Evolutionary conservation across 2,797 vertebrate species (phyloP).

Genomic region (Thaleichthys pacificus): DNA sequence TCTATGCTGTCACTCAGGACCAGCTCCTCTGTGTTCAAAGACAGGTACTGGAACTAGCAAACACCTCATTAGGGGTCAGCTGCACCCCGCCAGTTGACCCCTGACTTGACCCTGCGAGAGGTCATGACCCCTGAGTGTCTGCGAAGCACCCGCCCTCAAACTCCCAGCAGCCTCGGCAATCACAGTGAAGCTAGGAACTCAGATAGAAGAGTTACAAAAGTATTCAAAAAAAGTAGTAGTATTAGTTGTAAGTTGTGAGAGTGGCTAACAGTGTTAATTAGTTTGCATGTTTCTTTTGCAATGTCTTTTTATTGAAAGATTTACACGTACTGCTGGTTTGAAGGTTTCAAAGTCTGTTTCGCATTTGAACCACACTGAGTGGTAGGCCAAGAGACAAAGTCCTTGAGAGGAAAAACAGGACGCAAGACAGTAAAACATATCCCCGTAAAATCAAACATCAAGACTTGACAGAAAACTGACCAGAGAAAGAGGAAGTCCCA

Average conservation of each 20-base stretch:
- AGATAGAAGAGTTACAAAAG: slow-evolving; percentile 48
- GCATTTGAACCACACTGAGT: slow-evolving; percentile 42
- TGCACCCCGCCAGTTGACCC: slow-evolving; percentile 29
- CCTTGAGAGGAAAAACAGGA: slow-evolving; percentile 46
- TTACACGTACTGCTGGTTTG: slow-evolving; percentile 56
- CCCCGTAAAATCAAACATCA: slow-evolving; percentile 23
- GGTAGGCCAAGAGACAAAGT: slow-evolving; percentile 36
- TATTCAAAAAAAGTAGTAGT: slow-evolving; percentile 46
- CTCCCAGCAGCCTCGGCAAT: slow-evolving; percentile 66
- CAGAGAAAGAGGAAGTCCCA: slow-evolving; percentile 25
- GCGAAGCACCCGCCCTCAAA: slow-evolving; percentile 47
- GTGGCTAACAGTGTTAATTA: slow-evolving; percentile 25
- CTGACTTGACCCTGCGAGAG: slow-evolving; percentile 49
- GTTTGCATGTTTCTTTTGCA: slow-evolving; percentile 29
- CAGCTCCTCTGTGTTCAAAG: slow-evolving; percentile 10
- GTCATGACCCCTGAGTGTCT: slow-evolving; percentile 67
- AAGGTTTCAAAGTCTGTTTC: slow-evolving; percentile 31
- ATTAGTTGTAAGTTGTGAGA: slow-evolving; percentile 37
- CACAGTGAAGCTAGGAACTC: slow-evolving; percentile 68
- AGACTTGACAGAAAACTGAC: slow-evolving; percentile 36
- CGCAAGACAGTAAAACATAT: slow-evolving; percentile 19
- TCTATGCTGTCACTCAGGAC: slow-evolving; percentile 17
- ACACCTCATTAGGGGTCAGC: background rate
- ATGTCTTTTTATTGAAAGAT: slow-evolving; percentile 18
- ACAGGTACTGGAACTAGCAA: slow-evolving; percentile 6